Evolutionary conservation across 2,797 vertebrate species (phyloP).

Genomic region (Phoeniculus purpureus): DNA sequence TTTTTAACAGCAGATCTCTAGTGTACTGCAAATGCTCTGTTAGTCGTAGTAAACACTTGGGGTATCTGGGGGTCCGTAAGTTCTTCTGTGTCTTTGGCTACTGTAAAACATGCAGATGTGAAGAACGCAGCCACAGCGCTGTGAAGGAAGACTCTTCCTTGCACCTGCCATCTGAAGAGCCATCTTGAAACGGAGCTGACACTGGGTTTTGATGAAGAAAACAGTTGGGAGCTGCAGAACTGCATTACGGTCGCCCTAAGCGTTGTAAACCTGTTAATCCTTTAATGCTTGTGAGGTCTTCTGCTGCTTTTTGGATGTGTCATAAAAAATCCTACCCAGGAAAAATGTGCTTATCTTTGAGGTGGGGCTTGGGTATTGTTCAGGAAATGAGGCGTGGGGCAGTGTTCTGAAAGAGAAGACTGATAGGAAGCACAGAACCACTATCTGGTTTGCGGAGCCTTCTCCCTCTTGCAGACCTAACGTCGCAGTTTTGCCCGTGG

Average conservation of each 20-base stretch:
- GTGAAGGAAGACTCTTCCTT: background rate
- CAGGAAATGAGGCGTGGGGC: background rate
- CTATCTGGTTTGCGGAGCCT: background rate
- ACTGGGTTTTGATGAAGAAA: background rate
- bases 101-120: background rate
- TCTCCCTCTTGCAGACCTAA: background rate
- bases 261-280: background rate
- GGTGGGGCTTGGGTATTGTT: background rate
- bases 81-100: background rate
- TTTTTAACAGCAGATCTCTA: background rate
- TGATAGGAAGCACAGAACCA: background rate
- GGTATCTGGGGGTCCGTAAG: background rate
- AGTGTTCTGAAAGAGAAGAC: background rate
- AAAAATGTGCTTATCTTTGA: background rate
- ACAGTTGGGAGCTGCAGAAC: background rate
- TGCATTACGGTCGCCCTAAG: background rate
- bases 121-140: background rate
- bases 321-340: background rate
- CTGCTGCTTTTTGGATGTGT: background rate
- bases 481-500: background rate
- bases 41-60: accelerated
- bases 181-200: background rate
- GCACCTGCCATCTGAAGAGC: background rate
- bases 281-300: background rate
- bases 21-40: background rate